Evolutionary conservation across 2,113 vertebrate genomes (phyloP), one percentile per base, ranked within the genome.

Genomic region (Spea bombifrons): DNA sequence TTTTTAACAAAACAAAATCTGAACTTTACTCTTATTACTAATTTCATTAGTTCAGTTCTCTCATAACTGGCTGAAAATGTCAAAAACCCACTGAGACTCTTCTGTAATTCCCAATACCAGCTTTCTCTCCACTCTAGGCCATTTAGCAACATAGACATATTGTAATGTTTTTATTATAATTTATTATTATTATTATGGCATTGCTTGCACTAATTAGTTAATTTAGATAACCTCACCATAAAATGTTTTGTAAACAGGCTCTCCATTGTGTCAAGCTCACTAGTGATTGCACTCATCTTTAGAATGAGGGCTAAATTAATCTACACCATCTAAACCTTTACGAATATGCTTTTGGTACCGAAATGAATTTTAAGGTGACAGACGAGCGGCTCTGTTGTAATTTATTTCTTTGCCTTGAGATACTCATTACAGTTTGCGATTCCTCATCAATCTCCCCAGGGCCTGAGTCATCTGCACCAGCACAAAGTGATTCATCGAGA

Each of bases 401-500:
- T 66, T 45, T 64, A 79, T 73, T 80, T 45, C 49, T 47, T 80
- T 73, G 46, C 77, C 63, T 80, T 80, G 71, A 73, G 52, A 30
- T 66, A 61, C 63, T 49, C 13, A 80, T 80, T 59, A 73, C 77
- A 66, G 7, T 44, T 8, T 73, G 17, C 48, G 30, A 55, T 80
- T 80, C 70, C 71, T 57, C 70, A 57, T 80, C 77, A 80, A 80
- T 80, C 71, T 80, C 77, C 48, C 71, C 86, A 99, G 97, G 97
- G 97, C 82, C 92, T 99, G 91, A 98, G 96, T 86, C 97, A 99
- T 83, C 95, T 99, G 81, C 97, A 99, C 89, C 97, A 98, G 87
- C 97, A 99, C 88, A 99, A 99, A 89, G 97, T 99, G 89, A 99
- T 99, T 91, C 97, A 99, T 85, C 92, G 97, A 82, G 97, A 99